phyloP scores from a whole-genome alignment of 2,113 vertebrate genomes.

The Crypturellus undulatus region DNA sequence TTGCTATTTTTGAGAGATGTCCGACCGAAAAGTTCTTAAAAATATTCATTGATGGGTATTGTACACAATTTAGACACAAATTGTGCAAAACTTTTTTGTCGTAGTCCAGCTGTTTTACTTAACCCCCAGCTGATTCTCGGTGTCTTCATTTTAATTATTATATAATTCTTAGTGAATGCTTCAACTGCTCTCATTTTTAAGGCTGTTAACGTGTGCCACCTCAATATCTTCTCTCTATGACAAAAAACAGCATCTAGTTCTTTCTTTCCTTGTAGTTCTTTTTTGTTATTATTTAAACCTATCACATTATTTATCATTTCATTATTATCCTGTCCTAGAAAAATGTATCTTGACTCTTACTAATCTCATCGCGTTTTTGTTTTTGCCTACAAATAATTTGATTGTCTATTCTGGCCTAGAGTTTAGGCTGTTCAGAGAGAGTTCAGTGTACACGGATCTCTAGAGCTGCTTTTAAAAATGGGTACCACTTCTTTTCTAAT shows the following conservation, averaged over 20 bases:
- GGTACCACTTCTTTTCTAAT: neutral
- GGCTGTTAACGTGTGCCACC: neutral
- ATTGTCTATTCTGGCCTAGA: neutral
- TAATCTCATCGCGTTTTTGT: neutral
- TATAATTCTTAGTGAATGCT: neutral
- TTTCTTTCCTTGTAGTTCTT: neutral
- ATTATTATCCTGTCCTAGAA: neutral
- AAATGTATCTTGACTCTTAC: neutral
- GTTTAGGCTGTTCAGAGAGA: neutral
- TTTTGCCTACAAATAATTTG: neutral
- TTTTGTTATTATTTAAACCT: neutral
- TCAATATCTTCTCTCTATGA: neutral
- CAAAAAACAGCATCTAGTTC: neutral
- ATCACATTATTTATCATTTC: neutral
- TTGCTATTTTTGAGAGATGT: neutral
- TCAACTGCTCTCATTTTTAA: neutral
- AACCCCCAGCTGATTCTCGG: neutral
- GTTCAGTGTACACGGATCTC: slow-evolving; percentile 16
- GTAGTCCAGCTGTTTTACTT: neutral
- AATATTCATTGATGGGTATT: rapidly evolving
- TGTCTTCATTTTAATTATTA: neutral
- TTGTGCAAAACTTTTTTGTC: neutral
- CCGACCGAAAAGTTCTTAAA: neutral
- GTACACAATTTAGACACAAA: neutral
- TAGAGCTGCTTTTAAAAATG: neutral